Evolutionary conservation across 2,888 invertebrate species (phyloP), one percentile per base, ranked within the genome.

Genomic region (Gnatocerus cornutus): DNA sequence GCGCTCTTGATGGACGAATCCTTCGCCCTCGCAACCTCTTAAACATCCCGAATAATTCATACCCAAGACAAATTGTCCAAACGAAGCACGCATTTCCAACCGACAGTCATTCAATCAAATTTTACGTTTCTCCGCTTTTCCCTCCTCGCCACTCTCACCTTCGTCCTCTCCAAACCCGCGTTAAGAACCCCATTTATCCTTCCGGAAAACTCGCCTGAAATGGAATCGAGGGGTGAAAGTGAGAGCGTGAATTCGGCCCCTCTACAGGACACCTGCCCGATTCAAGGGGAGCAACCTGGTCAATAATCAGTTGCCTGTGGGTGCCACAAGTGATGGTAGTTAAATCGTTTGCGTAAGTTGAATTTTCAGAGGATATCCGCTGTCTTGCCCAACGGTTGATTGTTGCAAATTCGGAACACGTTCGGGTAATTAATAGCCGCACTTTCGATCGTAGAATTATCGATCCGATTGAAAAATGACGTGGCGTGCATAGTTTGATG

Each of bases 241-340:
- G 69, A 69, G 63, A 48, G 61, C 58, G 63, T 16, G 41, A 45
- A 43, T 48, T 62, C 53, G 65, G 53, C 52, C 59, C 64, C 63
- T 63, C 55, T 46, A 46, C 43, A 67, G 61, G 67, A 77, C 79
- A 81, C 81, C 80, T 82, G 81, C 78, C 73, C 73, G 75, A 76
- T 76, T 78, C 78, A 78, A 81, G 80, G 79, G 80, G 80, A 79
- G 79, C 79, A 76, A 77, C 79, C 78, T 81, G 81, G 81, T 81
- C 82, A 81, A 81, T 81, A 81, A 77, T 78, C 50, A 74, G 50
- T 37, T 61, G 43, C 21, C n/a, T 58, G 50, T 12, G 41, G 41
- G 12, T 41, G 41, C 33, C 33, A 9, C 43, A 64, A 62, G 72
- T 65, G 59, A 72, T 71, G 66, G 69, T 70, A 67, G 63, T 70